Evolutionary conservation across 2,797 vertebrate genomes (phyloP), one percentile per base, ranked within the genome.

Genomic region (Betta splendens): DNA sequence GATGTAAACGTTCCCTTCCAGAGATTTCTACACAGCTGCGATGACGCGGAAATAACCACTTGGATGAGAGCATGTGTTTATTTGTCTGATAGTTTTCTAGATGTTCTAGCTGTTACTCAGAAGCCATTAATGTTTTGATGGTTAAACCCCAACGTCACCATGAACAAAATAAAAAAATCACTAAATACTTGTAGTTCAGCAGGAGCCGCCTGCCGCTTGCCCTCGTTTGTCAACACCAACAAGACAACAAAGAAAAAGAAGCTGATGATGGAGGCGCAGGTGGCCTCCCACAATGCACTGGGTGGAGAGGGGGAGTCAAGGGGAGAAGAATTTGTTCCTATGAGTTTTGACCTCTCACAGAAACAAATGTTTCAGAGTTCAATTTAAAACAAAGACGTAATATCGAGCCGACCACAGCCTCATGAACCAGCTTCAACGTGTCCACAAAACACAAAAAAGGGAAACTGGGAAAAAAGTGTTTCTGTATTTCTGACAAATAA

Each of bases 111-210:
- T 82, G 92, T 93, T 89, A 86, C 81, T 85, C 86, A 91, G 89
- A 93, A 92, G 92, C 91, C 3, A 85, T 91, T 92, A 91, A 83
- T 86, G 87, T 88, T 88, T 79, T 90, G 45, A 92, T 79, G 81
- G 77, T 80, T 74, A 47, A 89, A 91, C 23, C 89, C 91, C 89
- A 87, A 91, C 87, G 84, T 61, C 85, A 89, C 90, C 75, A 86
- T 87, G 80, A 87, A 81, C 28, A 29, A 29, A 25, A 25, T 25
- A 23, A 92, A 92, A 95, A 94, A 94, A 94, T 93, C 93, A 97
- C 93, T 86, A 67, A 65, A 91, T 89, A 94, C 90, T 91, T 91
- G 91, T 89, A 94, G 90, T 69, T 71, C 57, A 39, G 40, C 25
- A 31, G 55, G 86, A 92, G 92, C 89, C 76, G 35, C 10, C 55